Evolutionary conservation across 2,888 invertebrate species (phyloP).

Genomic region (Aphelenchoides bicaudatus): DNA sequence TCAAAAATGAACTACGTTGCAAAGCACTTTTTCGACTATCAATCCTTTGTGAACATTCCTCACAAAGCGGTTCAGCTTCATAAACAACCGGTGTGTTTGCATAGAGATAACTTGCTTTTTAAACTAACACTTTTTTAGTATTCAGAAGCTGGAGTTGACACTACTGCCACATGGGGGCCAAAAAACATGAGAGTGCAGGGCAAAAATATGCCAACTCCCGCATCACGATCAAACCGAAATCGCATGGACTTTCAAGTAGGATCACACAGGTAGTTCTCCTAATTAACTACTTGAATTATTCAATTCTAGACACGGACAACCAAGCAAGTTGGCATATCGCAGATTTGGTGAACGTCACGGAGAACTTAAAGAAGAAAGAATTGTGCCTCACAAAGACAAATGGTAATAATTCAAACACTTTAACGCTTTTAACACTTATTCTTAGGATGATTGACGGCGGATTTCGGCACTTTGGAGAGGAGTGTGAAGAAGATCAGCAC

Average conservation of each 20-base stretch:
- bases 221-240: slow-evolving; percentile 48
- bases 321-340: slow-evolving; percentile 54
- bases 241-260: slow-evolving; percentile 33
- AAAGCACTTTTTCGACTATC: slow-evolving; percentile 60
- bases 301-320: slow-evolving; percentile 54
- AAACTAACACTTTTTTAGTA: too few relatives aligned
- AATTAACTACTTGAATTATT: too few relatives aligned
- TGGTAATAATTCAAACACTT: too few relatives aligned
- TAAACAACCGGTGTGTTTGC: too few relatives aligned
- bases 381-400: slow-evolving; percentile 56
- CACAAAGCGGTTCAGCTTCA: slow-evolving; percentile 60
- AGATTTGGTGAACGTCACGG: slow-evolving; percentile 59
- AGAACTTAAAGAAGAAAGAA: slow-evolving; percentile 57
- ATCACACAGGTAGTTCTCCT: too few relatives aligned
- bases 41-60: slow-evolving; percentile 58
- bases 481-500: slow-evolving; percentile 4
- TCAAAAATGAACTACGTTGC: slow-evolving; percentile 61
- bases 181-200: slow-evolving; percentile 48
- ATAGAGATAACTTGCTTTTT: too few relatives aligned
- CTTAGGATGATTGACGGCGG: slow-evolving; percentile 34
- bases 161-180: slow-evolving; percentile 57
- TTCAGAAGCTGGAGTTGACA: slow-evolving; percentile 56
- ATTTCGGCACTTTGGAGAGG: slow-evolving; percentile 32
- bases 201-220: slow-evolving; percentile 56
- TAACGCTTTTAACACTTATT: too few relatives aligned